Evolutionary conservation across 2,888 invertebrate genomes (phyloP), one percentile per base, ranked within the genome.

Genomic region (Caenorhabditis zanzibari): DNA sequence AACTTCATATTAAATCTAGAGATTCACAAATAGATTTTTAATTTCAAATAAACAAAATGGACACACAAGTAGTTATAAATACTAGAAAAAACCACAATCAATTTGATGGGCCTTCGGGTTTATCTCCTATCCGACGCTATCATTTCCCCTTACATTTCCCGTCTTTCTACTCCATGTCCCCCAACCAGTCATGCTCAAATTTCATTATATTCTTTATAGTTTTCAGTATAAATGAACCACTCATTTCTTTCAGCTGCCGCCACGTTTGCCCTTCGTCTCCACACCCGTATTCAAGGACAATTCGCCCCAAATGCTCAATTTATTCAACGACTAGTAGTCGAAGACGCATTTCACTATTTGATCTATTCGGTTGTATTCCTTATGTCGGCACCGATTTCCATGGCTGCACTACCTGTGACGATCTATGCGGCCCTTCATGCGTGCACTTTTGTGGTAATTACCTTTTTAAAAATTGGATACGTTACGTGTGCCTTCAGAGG

Each of bases 351-450:
- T 85, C 99, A 99, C 93, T 99, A 99, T 92, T 94, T 99, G 87
- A 95, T 98, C 94, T 99, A 96, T 93, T 96, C 97, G 59, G 94
- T 97, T 89, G 96, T 98, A 92, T 99, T 99, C 93, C 94, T 98
- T 91, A 96, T 96, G 93, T 95, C 96, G 44, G 94, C 95, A 77
- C 97, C 98, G 32, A 95, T 96, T 71, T 95, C 97, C 88, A 94
- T 98, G 94, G 96, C 96, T 24, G 93, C 98, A 89, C 94, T 96
- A 82, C 99, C 99, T 7, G 95, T 98, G 81, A 95, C 96, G 90
- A 94, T 98, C 87, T 99, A 97, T 94, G 96, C 97, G 2, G 92
- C 97, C 16, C 94, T 98, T 59, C 98, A 99, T 94, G 95, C 96
- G 56, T 95, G 97, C 26, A 96, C 96, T 89, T 98, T 97, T 94